Evolutionary conservation across 2,113 vertebrate genomes (phyloP).

Genomic region (Phalacrocorax pelagicus): DNA sequence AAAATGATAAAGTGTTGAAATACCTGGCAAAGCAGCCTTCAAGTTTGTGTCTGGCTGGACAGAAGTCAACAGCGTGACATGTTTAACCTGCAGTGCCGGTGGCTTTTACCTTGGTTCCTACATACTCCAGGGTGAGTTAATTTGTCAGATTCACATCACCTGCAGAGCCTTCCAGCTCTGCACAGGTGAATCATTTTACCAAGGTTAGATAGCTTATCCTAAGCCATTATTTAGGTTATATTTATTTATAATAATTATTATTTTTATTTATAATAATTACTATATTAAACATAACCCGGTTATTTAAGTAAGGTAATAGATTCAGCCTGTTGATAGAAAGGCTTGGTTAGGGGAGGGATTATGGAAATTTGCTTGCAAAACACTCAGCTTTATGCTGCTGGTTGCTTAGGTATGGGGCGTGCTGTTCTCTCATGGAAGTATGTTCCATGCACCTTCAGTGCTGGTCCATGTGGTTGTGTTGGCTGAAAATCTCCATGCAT

Average conservation of each 20-base stretch:
- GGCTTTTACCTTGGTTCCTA: not conserved
- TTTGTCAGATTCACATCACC: not conserved
- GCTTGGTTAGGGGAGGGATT: not conserved
- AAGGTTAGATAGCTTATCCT: not conserved
- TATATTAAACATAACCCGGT: too few relatives aligned
- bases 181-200: fast-evolving
- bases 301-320: not conserved
- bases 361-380: not conserved
- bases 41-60: not conserved
- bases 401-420: too few relatives aligned
- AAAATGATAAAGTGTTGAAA: not conserved
- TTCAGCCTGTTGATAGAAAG: not conserved
- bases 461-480: not conserved
- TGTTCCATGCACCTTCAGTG: not conserved
- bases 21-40: not conserved
- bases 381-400: not conserved
- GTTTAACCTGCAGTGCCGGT: fast-evolving
- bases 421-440: not conserved
- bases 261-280: too few relatives aligned
- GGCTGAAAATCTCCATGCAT: not conserved
- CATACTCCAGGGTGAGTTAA: fast-evolving
- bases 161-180: not conserved
- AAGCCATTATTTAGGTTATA: not conserved
- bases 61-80: fast-evolving
- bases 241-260: too few relatives aligned